Conservation (phyloP, 1,140 invertebrate genomes). For the Trichomalopsis sarcophagae region DNA sequence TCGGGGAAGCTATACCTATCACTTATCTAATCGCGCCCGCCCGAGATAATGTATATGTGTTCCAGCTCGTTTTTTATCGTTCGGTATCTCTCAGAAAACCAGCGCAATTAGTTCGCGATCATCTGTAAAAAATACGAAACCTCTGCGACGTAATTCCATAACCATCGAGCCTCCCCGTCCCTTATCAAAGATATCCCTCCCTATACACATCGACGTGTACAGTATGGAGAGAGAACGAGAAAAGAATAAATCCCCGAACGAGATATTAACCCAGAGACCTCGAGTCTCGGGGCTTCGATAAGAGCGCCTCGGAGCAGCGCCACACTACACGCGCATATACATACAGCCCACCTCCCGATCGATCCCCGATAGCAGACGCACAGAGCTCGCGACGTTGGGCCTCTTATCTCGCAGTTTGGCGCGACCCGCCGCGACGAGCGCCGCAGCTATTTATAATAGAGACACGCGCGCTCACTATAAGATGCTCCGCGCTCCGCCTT, state of each 20-base stretch:
- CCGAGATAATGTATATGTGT: neutral
- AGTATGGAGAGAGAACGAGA: neutral
- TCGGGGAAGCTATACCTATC: neutral
- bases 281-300: neutral
- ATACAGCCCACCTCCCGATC: neutral
- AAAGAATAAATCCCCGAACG: neutral
- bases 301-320: neutral
- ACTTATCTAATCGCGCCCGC: neutral
- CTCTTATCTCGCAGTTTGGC: constrained; percentile 13
- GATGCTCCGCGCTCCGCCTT: neutral
- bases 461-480: neutral
- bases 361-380: neutral
- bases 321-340: neutral
- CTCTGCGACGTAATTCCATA: no score
- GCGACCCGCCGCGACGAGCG: neutral
- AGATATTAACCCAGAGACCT: constrained; percentile 3
- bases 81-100: no score
- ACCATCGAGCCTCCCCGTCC: no score
- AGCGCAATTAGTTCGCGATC: no score
- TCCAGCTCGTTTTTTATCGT: no score
- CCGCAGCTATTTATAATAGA: neutral
- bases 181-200: no score
- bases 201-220: no score
- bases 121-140: no score
- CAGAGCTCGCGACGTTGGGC: neutral